Evolutionary conservation across 2,797 vertebrate genomes (phyloP).

Genomic region (Masticophis lateralis): DNA sequence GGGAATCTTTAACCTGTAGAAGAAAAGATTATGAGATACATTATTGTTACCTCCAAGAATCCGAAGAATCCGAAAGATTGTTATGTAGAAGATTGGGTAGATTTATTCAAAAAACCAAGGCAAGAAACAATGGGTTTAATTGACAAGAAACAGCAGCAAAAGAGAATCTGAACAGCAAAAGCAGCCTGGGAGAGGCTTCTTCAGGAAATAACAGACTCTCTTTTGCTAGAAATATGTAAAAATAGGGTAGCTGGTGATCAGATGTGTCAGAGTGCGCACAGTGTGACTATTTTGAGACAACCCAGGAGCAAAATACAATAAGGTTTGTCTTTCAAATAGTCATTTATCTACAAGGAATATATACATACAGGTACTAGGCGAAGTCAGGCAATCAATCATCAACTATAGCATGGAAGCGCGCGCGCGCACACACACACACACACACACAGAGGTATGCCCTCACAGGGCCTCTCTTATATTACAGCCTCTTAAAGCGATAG

Average conservation of each 20-base stretch:
- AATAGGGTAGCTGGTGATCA: not conserved
- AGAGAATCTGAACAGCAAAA: not conserved
- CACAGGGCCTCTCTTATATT: too few species aligned
- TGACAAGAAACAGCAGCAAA: not conserved
- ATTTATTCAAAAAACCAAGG: not conserved
- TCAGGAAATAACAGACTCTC: not conserved
- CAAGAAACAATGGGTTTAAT: not conserved
- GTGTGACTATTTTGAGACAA: too few species aligned
- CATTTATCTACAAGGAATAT: too few species aligned
- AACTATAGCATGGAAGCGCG: too few species aligned
- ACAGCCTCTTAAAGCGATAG: too few species aligned
- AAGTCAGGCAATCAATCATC: too few species aligned
- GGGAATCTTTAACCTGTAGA: not conserved
- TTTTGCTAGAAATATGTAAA: not conserved
- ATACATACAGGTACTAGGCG: too few species aligned
- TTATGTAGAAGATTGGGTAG: not conserved
- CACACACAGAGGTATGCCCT: too few species aligned
- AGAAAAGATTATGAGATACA: not conserved
- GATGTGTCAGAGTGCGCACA: too few species aligned
- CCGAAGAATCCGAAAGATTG: not conserved
- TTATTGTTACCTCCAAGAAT: not conserved
- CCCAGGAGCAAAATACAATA: too few species aligned
- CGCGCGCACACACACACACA: too few species aligned
- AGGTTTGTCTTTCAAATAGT: too few species aligned
- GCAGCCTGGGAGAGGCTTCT: not conserved